Evolutionary conservation across 2,888 invertebrate genomes (phyloP), one percentile per base, ranked within the genome.

Genomic region (Diaphora mendica): DNA sequence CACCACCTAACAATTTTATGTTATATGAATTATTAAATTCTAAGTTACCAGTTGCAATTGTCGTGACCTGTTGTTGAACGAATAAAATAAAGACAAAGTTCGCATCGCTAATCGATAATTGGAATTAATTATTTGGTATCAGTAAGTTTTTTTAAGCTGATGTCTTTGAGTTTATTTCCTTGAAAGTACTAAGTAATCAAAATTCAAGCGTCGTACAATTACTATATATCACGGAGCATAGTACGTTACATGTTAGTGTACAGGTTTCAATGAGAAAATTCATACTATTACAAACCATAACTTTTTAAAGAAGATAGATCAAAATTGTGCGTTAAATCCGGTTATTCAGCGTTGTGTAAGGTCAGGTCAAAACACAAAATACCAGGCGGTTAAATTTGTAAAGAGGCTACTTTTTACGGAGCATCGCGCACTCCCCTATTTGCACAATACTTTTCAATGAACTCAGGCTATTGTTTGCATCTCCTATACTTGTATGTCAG

Each of bases 371-470:
- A 71, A 35, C 64, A 70, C 68, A 74, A 59, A 75, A 77, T 79
- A 79, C 78, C 81, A 87, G 87, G 85, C 87, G 86, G 88, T 83
- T 83, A 91, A 91, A 91, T 93, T 88, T 86, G 87, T 91, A 90
- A 90, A 89, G 87, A 89, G 90, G 84, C 84, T 88, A 89, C 88
- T 90, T 92, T 92, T 91, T 88, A 87, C 86, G 88, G 91, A 87
- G 87, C 88, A 85, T 74, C 68, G 67, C 59, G 33, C 82, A 79
- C 85, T 88, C 92, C 94, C 93, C 90, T 94, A 90, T 94, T 94
- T 94, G 91, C 90, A 83, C 90, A 90, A 91, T 93, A 92, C 93
- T 93, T 91, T 93, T 91, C 92, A 93, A 94, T 92, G 92, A 89
- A 89, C 90, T 83, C 67, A 79, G 80, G 77, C 84, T 86, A 92